A percentile compares a stretch with the other conserved stretches of the same genome.
These are phyloP conservation scores for Corythoichthys haematopterus DNA, from an alignment of 2,113 vertebrate genomes.

Conservation along the genomic window DNA sequence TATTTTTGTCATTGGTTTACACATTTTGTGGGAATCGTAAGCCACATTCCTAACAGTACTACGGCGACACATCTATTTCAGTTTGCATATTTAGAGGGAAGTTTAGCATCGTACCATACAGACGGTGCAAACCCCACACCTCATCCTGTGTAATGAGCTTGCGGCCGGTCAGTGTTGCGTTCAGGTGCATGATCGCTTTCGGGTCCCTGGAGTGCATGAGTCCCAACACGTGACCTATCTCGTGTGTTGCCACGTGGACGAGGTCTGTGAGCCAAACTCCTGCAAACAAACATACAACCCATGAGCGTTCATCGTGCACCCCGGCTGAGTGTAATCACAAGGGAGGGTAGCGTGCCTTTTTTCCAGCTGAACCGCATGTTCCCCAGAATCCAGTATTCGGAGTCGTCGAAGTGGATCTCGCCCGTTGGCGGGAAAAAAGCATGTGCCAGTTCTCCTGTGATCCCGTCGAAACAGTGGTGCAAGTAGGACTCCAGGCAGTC, in stretches of 20 bases:
- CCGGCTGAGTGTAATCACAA: slow-evolving; percentile 11
- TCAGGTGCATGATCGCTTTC: slow-evolving; percentile 91
- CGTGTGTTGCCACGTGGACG: slow-evolving; percentile 91
- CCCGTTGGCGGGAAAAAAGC: slow-evolving; percentile 92
- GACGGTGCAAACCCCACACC: slow-evolving; percentile 90
- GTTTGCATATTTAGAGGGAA: not conserved
- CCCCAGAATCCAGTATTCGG: slow-evolving; percentile 93
- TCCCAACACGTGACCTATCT: slow-evolving; percentile 90
- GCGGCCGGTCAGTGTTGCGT: slow-evolving; percentile 87
- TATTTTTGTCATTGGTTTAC: not conserved
- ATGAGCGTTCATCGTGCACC: not conserved
- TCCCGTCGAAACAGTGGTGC: slow-evolving; percentile 96
- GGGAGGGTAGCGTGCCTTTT: slow-evolving; percentile 73
- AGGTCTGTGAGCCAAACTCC: slow-evolving; percentile 95
- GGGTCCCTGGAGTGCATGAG: slow-evolving; percentile 93
- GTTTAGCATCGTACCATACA: slow-evolving; percentile 79
- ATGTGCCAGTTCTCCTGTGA: slow-evolving; percentile 90
- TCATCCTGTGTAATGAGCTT: slow-evolving; percentile 90
- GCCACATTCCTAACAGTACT: not conserved
- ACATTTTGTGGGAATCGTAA: not conserved
- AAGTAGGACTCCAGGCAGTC: slow-evolving; percentile 86
- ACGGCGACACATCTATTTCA: not conserved
- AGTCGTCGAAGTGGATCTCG: slow-evolving; percentile 95
- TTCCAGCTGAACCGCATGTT: slow-evolving; percentile 96
- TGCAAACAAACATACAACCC: slow-evolving; percentile 40